These are phyloP conservation scores for Helostoma temminkii DNA, from an alignment of 2,797 vertebrate genomes.

Conservation along the genomic window DNA sequence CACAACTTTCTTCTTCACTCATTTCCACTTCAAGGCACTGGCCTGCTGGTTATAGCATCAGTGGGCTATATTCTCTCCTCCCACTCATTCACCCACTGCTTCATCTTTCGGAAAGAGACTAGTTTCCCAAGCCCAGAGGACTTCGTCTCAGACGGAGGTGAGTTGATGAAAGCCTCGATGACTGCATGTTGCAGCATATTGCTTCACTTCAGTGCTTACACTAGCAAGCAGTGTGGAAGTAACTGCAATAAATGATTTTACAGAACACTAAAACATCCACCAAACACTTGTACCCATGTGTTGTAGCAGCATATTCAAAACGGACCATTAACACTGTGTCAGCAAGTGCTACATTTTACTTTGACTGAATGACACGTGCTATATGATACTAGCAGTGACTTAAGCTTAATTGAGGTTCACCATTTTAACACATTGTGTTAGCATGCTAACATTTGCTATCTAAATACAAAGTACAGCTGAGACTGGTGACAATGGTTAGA, in stretches of 20 bases:
- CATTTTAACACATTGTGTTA: not conserved
- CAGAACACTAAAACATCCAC: conserved; percentile 24
- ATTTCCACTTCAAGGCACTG: conserved; percentile 82
- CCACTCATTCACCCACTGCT: conserved; percentile 62
- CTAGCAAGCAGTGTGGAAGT: conserved; percentile 15
- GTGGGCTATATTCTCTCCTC: conserved; percentile 53
- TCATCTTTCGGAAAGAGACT: conserved; percentile 56
- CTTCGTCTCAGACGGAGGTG: conserved; percentile 38
- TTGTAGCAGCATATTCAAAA: conserved; percentile 1
- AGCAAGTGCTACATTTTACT: conserved; percentile 5
- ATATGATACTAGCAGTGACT: not conserved
- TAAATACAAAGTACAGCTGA: not conserved
- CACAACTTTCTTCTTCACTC: conserved; percentile 49
- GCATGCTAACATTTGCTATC: not conserved
- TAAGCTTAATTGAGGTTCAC: not conserved
- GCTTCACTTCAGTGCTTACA: conserved; percentile 43
- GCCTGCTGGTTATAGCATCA: conserved; percentile 62
- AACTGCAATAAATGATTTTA: conserved; percentile 38
- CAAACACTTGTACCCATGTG: conserved; percentile 1
- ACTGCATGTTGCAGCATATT: conserved; percentile 53
- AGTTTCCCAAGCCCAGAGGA: conserved; percentile 54
- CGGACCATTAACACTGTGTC: conserved; percentile 20
- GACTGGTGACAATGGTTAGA: not conserved
- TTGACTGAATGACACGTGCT: conserved; percentile 33
- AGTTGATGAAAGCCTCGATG: conserved; percentile 54